These are phyloP conservation scores for Acanthopagrus latus DNA, from an alignment of 2,797 vertebrate genomes.

Conservation along the genomic window DNA sequence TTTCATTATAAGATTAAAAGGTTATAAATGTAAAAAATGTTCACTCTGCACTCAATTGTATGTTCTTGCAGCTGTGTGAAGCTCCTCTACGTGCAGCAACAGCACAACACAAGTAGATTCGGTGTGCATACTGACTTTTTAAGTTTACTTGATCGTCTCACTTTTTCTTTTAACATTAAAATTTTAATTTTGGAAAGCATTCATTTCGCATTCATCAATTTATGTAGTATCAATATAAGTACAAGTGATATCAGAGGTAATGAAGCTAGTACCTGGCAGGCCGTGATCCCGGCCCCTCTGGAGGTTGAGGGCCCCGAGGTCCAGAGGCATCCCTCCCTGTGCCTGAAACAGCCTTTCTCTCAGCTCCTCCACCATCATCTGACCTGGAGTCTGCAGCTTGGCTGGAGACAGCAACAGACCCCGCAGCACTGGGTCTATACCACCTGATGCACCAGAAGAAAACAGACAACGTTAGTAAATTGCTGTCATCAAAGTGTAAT, in stretches of 20 bases:
- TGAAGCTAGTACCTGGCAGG: slow-evolving; percentile 79
- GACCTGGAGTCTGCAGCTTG: slow-evolving; percentile 86
- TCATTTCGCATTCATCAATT: no score
- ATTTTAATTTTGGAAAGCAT: no score
- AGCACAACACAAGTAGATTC: no score
- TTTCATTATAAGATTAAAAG: no score
- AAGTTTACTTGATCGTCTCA: no score
- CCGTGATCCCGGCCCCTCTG: slow-evolving; percentile 89
- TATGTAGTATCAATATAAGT: no score
- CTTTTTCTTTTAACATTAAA: no score
- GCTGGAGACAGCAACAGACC: slow-evolving; percentile 86
- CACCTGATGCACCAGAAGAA: slow-evolving; percentile 76
- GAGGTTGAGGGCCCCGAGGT: slow-evolving; percentile 87
- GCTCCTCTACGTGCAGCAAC: no score
- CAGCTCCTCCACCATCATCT: slow-evolving; percentile 91
- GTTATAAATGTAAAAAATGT: no score
- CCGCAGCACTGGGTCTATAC: slow-evolving; percentile 87
- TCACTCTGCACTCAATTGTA: no score
- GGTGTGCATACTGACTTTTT: no score
- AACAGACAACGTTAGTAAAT: neutral
- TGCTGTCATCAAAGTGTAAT: neutral
- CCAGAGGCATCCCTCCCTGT: slow-evolving; percentile 86
- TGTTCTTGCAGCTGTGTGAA: no score
- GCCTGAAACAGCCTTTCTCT: slow-evolving; percentile 88
- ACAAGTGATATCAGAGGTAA: neutral